Conservation (phyloP, 2,888 invertebrate species). For the Sarcophaga rosellei region DNA sequence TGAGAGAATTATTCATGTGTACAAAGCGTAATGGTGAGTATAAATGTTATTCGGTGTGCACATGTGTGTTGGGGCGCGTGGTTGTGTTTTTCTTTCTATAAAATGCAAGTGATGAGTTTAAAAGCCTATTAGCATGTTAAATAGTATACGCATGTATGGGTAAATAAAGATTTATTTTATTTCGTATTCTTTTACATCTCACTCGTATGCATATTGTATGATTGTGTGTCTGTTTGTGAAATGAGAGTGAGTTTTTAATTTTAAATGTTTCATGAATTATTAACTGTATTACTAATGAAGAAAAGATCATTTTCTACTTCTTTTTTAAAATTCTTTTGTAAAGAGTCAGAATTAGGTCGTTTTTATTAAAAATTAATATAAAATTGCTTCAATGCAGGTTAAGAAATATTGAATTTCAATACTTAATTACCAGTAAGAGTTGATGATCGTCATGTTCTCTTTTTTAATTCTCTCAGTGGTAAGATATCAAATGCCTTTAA, state of each 20-base stretch:
- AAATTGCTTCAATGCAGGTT: no score
- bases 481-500: no score
- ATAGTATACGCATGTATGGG: constrained; percentile 32
- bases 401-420: no score
- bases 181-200: background rate
- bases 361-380: no score
- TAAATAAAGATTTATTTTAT: constrained; percentile 52
- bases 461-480: no score
- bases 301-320: constrained; percentile 23
- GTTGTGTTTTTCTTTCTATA: constrained; percentile 44
- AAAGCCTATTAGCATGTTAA: constrained; percentile 61
- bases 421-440: no score
- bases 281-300: background rate
- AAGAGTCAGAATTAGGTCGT: background rate
- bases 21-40: constrained; percentile 50
- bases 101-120: constrained; percentile 68
- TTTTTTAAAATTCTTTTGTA: constrained; percentile 40
- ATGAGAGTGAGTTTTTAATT: constrained; percentile 12
- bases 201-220: background rate
- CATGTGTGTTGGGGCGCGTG: constrained; percentile 19
- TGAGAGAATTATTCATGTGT: constrained; percentile 38
- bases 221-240: background rate
- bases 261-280: constrained; percentile 50
- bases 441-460: no score
- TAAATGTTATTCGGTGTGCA: constrained; percentile 25